These are phyloP conservation scores for Drosophila austrosaltans DNA, from an alignment of 2,888 invertebrate species.

Conservation along the genomic window DNA sequence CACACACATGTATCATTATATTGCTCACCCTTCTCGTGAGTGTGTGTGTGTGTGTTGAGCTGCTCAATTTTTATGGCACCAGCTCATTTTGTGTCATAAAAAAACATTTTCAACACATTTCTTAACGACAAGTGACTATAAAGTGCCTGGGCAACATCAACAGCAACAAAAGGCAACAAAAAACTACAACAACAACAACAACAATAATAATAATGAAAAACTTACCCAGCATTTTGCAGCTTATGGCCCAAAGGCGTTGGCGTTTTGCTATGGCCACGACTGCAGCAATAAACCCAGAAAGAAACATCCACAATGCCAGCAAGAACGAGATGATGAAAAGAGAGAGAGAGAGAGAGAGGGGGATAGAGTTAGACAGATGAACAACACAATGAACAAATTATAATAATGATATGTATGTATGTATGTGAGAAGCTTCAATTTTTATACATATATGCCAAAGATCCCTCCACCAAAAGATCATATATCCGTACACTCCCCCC, in stretches of 20 bases:
- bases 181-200: slow-evolving; percentile 17
- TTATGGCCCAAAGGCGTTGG: slow-evolving; percentile 74
- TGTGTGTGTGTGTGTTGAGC: slow-evolving; percentile 18
- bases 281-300: slow-evolving; percentile 59
- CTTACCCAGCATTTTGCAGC: slow-evolving; percentile 70
- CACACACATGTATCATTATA: slow-evolving; percentile 50
- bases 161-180: slow-evolving; percentile 6
- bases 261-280: slow-evolving; percentile 53
- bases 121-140: slow-evolving; percentile 68
- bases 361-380: slow-evolving; percentile 9
- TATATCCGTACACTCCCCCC: neutral
- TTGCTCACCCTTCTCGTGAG: slow-evolving; percentile 44
- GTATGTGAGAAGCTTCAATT: slow-evolving; percentile 12
- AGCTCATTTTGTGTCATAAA: slow-evolving; percentile 72
- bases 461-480: slow-evolving; percentile 15
- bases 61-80: slow-evolving; percentile 62
- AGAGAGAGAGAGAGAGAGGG: slow-evolving; percentile 16
- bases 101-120: slow-evolving; percentile 73
- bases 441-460: slow-evolving; percentile 22
- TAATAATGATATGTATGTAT: slow-evolving; percentile 58
- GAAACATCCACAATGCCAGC: slow-evolving; percentile 15
- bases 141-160: slow-evolving; percentile 40
- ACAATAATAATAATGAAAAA: slow-evolving; percentile 47
- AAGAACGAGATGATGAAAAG: slow-evolving; percentile 3
- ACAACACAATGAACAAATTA: slow-evolving; percentile 66